Conservation (phyloP, 1,140 invertebrate genomes). For the Neodiprion virginianus region DNA sequence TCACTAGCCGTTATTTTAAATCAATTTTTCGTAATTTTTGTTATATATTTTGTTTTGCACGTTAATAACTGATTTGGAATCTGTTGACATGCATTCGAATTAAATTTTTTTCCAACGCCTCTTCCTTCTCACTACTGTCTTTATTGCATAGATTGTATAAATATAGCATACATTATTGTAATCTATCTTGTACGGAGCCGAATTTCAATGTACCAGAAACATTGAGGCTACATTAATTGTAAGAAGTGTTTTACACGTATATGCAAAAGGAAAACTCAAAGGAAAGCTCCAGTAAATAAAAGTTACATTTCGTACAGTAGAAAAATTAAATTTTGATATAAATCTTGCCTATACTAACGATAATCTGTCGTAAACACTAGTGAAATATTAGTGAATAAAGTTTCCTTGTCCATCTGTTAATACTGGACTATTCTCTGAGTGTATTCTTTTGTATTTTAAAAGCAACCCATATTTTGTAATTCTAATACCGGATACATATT, state of each 20-base stretch:
- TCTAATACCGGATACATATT: neutral
- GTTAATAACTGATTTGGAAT: constrained; percentile 5
- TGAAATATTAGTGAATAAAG: neutral
- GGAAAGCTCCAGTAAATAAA: no score
- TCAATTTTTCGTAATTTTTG: constrained; percentile 25
- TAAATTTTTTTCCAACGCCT: neutral
- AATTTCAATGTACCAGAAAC: neutral
- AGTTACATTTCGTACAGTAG: no score
- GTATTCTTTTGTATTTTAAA: constrained; percentile 6
- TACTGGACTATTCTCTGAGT: neutral
- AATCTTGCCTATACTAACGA: no score
- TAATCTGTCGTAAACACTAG: neutral
- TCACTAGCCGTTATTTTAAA: constrained; percentile 24
- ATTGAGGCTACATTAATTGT: neutral
- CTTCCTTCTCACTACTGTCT: neutral
- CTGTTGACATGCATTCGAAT: neutral
- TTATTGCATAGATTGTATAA: neutral
- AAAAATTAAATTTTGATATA: no score
- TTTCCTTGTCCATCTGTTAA: neutral
- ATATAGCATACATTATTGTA: neutral
- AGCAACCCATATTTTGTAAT: constrained; percentile 22
- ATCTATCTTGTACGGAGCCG: neutral
- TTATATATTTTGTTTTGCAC: constrained; percentile 12
- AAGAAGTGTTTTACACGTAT: neutral
- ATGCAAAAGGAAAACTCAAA: neutral